phyloP scores from a whole-genome alignment of 2,888 invertebrate genomes.

The Lasioglossum leucozonium region DNA sequence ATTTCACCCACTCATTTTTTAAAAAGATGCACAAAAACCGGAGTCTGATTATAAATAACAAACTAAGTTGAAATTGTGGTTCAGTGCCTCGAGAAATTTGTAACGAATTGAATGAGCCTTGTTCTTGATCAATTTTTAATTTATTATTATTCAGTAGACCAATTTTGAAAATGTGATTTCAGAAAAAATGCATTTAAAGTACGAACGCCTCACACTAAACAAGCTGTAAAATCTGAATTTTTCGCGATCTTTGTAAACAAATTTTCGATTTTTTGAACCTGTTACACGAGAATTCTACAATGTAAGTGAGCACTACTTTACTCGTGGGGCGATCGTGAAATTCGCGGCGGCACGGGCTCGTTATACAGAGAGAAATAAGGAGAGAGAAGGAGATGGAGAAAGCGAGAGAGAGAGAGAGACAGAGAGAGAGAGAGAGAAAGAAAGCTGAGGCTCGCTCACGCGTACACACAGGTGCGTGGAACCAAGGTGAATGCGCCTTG shows the following conservation, averaged over 20 bases:
- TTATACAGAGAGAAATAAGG: not conserved
- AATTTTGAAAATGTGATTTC: too few relatives aligned
- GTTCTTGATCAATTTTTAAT: too few relatives aligned
- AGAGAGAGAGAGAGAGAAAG: slow-evolving; percentile 10
- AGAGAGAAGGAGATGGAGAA: too few relatives aligned
- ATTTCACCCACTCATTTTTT: too few relatives aligned
- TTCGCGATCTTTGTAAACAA: not conserved
- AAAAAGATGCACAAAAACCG: too few relatives aligned
- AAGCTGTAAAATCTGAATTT: not conserved
- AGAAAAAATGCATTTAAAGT: too few relatives aligned
- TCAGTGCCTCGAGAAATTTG: too few relatives aligned
- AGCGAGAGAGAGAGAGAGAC: not conserved
- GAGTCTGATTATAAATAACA: too few relatives aligned
- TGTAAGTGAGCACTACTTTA: not conserved
- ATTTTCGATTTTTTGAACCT: not conserved
- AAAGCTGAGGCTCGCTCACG: slow-evolving; percentile 59
- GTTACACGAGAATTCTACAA: not conserved
- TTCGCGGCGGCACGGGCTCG: not conserved
- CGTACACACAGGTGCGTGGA: slow-evolving; percentile 70
- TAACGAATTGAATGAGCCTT: too few relatives aligned
- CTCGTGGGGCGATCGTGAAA: not conserved
- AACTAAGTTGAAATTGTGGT: too few relatives aligned
- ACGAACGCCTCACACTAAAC: too few relatives aligned
- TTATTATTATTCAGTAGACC: too few relatives aligned
- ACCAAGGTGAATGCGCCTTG: slow-evolving; percentile 78